A percentile compares a stretch with the other conserved stretches of the same genome.
phyloP scores from a whole-genome alignment of 2,797 vertebrate species.

The Coreius guichenoti region DNA sequence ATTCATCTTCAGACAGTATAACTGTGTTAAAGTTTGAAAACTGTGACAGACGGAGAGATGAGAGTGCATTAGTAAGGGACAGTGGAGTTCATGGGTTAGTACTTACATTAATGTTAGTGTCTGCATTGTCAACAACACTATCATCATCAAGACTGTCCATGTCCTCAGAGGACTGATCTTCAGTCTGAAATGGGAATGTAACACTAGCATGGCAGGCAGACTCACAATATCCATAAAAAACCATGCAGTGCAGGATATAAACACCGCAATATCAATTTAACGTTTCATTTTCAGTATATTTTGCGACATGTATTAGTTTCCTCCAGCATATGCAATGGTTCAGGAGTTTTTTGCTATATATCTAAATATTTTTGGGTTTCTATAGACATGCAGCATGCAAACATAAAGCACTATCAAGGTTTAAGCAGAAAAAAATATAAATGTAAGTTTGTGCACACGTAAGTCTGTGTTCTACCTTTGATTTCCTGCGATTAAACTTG shows the following conservation, averaged over 20 bases:
- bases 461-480: slow-evolving; percentile 80
- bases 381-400: not conserved
- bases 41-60: not conserved
- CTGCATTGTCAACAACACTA: slow-evolving; percentile 69
- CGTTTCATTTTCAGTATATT: not conserved
- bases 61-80: not conserved
- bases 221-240: slow-evolving; percentile 52
- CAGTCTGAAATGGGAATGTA: slow-evolving; percentile 76
- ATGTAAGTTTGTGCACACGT: not conserved
- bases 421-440: not conserved
- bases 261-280: not conserved
- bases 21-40: slow-evolving; percentile 12
- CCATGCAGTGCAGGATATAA: slow-evolving; percentile 51
- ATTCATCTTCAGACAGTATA: not conserved
- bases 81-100: slow-evolving; percentile 59
- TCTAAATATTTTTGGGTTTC: not conserved
- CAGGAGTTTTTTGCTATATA: not conserved
- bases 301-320: not conserved
- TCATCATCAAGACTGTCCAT: slow-evolving; percentile 75
- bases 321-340: not conserved
- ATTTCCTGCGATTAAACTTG: slow-evolving; percentile 83
- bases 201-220: slow-evolving; percentile 68
- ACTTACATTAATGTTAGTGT: slow-evolving; percentile 75
- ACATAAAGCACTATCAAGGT: not conserved
- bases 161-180: slow-evolving; percentile 69